phyloP scores from a whole-genome alignment of 2,113 vertebrate species.

The Pipra filicauda region DNA sequence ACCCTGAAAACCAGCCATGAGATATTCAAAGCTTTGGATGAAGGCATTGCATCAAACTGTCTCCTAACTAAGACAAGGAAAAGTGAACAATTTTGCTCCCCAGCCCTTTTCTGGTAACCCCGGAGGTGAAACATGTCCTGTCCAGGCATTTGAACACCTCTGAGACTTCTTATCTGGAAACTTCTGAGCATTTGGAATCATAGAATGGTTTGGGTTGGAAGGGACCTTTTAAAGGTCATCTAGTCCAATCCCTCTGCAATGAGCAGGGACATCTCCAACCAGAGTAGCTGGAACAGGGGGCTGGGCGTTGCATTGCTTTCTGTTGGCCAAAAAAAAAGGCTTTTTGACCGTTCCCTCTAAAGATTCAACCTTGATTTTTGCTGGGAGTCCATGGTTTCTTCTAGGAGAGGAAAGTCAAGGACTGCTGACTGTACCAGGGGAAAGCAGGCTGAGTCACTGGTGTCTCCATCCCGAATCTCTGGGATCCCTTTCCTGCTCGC shows the following conservation, averaged over 20 bases:
- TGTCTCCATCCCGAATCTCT: not conserved
- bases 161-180: not conserved
- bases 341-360: not conserved
- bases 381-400: not conserved
- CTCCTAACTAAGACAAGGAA: not conserved
- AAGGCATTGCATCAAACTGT: not conserved
- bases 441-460: rapidly evolving
- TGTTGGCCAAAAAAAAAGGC: not conserved
- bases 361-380: not conserved
- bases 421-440: not conserved
- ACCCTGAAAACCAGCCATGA: not conserved
- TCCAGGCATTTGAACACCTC: not conserved
- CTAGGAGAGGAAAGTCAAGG: not conserved
- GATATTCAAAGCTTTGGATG: not conserved
- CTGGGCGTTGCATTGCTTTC: not conserved
- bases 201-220: not conserved
- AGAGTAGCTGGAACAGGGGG: not conserved
- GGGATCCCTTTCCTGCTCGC: not conserved
- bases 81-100: not conserved
- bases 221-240: not conserved
- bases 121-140: not conserved
- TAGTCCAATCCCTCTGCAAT: too few relatives aligned
- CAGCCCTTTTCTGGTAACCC: not conserved
- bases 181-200: not conserved
- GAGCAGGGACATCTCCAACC: not conserved